A percentile compares a stretch with the other conserved stretches of the same genome.
Conservation (phyloP, 2,797 vertebrate species). For the Hozukius guyotensis region DNA sequence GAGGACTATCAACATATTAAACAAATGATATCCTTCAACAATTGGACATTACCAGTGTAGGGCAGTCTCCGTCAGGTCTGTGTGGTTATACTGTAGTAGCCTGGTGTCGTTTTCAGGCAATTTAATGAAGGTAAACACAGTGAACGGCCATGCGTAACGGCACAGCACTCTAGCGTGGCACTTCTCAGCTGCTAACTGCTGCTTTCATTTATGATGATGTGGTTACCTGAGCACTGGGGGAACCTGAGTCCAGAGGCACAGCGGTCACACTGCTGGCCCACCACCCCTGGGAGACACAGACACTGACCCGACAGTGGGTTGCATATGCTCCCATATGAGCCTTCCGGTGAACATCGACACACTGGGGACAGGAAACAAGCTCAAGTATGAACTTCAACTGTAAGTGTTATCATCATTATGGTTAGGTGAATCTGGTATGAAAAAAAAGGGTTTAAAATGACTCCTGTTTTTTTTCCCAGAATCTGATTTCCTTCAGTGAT, state of each 20-base stretch:
- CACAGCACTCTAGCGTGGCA: neutral
- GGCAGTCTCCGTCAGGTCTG: too few relatives aligned
- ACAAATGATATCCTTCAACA: neutral
- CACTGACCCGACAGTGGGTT: conserved; percentile 85
- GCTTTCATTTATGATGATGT: neutral
- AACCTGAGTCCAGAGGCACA: conserved; percentile 83
- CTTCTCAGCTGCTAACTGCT: neutral
- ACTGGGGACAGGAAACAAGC: conserved; percentile 69
- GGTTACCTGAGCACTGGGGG: conserved; percentile 86
- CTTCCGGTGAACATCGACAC: conserved; percentile 85
- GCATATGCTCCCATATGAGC: conserved; percentile 82
- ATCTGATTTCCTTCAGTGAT: conserved; percentile 7
- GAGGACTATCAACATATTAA: neutral
- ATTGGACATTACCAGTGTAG: too few relatives aligned
- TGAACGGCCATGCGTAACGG: neutral
- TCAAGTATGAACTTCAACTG: neutral
- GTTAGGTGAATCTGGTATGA: neutral
- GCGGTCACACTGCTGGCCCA: conserved; percentile 85
- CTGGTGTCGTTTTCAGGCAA: neutral
- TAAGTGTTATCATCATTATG: neutral
- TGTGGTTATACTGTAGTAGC: neutral
- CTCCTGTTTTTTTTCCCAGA: neutral
- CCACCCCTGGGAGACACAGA: conserved; percentile 80
- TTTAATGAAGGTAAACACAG: neutral
- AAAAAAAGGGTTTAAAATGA: neutral